Evolutionary conservation across 2,888 invertebrate genomes (phyloP).

Genomic region (Aphelenchoides bicaudatus): DNA sequence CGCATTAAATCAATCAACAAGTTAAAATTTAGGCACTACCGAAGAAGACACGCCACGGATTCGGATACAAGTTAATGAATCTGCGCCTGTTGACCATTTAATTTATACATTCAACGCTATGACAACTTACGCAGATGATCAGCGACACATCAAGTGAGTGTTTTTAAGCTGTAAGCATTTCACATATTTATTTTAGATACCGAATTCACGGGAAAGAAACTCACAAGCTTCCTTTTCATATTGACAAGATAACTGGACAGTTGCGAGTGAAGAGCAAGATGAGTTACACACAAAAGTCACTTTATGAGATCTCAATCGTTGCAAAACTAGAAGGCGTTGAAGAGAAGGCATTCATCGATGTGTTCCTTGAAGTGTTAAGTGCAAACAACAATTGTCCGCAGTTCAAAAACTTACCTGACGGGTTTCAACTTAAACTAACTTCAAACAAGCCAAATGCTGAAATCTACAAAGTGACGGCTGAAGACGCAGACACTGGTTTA

Average conservation of each 20-base stretch:
- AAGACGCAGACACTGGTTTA: slow-evolving; percentile 21
- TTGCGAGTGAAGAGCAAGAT: slow-evolving; percentile 23
- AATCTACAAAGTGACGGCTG: slow-evolving; percentile 26
- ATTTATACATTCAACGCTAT: slow-evolving; percentile 31
- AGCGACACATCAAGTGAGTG: slow-evolving; percentile 21
- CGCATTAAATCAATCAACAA: no score
- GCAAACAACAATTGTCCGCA: slow-evolving; percentile 62
- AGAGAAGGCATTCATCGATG: slow-evolving; percentile 66
- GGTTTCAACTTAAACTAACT: slow-evolving; percentile 47
- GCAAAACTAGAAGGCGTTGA: slow-evolving; percentile 29
- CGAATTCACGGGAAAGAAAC: slow-evolving; percentile 26
- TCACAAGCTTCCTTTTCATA: slow-evolving; percentile 30
- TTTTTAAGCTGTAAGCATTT: slow-evolving; percentile 7
- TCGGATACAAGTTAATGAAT: slow-evolving; percentile 29
- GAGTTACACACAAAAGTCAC: neutral
- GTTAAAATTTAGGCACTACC: no score
- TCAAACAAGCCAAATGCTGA: slow-evolving; percentile 21
- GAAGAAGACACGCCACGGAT: slow-evolving; percentile 19
- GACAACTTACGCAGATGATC: slow-evolving; percentile 27
- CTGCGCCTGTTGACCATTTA: slow-evolving; percentile 27
- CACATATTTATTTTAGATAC: slow-evolving; percentile 22
- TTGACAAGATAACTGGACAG: slow-evolving; percentile 31
- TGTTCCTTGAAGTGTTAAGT: slow-evolving; percentile 74
- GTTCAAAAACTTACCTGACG: slow-evolving; percentile 45
- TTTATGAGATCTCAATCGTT: slow-evolving; percentile 24